phyloP scores from a whole-genome alignment of 1,140 invertebrate species.

The Dermatophagoides farinae region DNA sequence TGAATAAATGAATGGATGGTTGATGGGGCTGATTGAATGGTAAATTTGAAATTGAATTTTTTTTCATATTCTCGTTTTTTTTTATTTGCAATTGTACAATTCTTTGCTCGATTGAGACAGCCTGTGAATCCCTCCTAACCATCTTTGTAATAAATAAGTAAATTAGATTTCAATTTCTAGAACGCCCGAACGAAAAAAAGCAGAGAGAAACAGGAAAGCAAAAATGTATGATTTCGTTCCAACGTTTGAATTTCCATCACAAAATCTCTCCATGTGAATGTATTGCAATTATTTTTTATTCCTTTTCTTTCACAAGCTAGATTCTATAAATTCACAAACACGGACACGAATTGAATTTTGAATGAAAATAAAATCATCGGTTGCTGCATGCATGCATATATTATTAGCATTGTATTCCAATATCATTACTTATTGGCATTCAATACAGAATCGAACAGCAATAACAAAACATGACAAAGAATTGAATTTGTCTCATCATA shows the following conservation, averaged over 20 bases:
- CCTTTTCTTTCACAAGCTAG: background rate
- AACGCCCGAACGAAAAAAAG: too few relatives aligned
- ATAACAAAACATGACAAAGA: background rate
- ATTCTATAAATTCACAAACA: background rate
- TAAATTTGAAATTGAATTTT: too few relatives aligned
- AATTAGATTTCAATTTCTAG: too few relatives aligned
- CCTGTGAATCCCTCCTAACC: too few relatives aligned
- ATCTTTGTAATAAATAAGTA: too few relatives aligned
- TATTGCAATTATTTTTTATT: background rate
- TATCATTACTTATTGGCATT: background rate
- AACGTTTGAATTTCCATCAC: background rate
- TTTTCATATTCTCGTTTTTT: too few relatives aligned
- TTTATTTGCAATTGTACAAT: too few relatives aligned
- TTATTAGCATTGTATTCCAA: background rate
- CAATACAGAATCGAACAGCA: background rate
- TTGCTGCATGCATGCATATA: background rate
- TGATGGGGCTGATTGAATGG: too few relatives aligned
- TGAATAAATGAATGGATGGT: too few relatives aligned
- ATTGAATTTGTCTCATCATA: background rate
- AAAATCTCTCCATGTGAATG: background rate
- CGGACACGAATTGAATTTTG: background rate
- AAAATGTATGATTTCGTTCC: background rate
- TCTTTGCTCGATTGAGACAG: too few relatives aligned
- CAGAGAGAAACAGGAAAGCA: background rate
- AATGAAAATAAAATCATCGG: background rate